phyloP scores from a whole-genome alignment of 2,113 vertebrate genomes.

The Canis aureus region DNA sequence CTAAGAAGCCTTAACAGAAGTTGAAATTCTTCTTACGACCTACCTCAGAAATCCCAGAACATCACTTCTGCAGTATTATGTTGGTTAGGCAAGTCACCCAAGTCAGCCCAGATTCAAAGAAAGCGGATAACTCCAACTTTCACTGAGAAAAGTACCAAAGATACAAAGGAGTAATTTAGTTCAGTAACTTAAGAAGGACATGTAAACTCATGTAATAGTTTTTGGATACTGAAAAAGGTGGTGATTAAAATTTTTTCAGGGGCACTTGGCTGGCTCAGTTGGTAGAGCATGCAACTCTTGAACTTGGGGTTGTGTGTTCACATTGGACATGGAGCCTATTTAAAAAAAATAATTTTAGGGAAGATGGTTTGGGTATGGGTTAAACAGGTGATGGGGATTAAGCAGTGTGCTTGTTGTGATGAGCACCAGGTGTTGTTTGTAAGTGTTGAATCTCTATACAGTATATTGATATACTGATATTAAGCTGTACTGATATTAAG shows the following conservation, averaged over 20 bases:
- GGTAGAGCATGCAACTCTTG: not conserved
- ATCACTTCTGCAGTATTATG: not conserved
- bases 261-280: not conserved
- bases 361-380: not conserved
- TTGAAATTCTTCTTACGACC: not conserved
- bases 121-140: not conserved
- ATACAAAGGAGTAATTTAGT: not conserved
- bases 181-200: not conserved
- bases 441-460: not conserved
- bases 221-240: not conserved
- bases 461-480: not conserved
- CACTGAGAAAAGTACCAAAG: not conserved
- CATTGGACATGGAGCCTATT: not conserved
- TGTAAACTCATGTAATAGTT: not conserved
- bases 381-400: not conserved
- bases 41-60: not conserved
- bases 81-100: not conserved
- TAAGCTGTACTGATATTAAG: not conserved
- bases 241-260: not conserved
- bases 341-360: not conserved
- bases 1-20: not conserved
- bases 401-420: not conserved
- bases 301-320: not conserved
- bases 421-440: not conserved
- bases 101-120: not conserved